phyloP scores from a whole-genome alignment of 2,888 invertebrate species.

The Pogonocherus hispidulus region DNA sequence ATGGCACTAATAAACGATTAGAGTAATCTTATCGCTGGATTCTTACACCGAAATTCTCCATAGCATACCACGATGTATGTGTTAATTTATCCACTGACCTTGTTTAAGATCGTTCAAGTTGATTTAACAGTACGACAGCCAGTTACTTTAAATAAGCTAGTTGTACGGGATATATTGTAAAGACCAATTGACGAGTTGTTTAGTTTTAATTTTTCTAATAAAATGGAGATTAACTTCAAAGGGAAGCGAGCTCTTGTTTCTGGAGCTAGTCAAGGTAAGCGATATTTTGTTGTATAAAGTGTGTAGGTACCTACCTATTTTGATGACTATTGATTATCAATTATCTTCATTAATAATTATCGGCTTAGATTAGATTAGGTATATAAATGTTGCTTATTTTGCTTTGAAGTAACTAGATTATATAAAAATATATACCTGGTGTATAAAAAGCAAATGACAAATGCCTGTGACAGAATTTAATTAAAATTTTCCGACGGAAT shows the following conservation, averaged over 20 bases:
- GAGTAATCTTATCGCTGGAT: conserved; percentile 2
- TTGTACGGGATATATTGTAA: neutral
- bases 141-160: neutral
- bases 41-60: neutral
- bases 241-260: conserved; percentile 89
- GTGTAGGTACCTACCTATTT: too few relatives aligned
- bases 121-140: neutral
- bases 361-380: too few relatives aligned
- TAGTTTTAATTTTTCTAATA: neutral
- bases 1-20: neutral
- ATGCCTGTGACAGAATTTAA: too few relatives aligned
- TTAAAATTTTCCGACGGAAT: too few relatives aligned
- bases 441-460: too few relatives aligned
- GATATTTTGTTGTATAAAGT: too few relatives aligned
- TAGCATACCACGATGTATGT: neutral
- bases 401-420: too few relatives aligned
- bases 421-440: too few relatives aligned
- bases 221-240: conserved; percentile 79
- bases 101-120: neutral
- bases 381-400: too few relatives aligned
- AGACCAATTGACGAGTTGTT: neutral
- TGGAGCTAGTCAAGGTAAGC: conserved; percentile 87
- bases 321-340: too few relatives aligned
- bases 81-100: conserved; percentile 30
- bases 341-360: too few relatives aligned